A percentile compares a stretch with the other conserved stretches of the same genome.
These are phyloP conservation scores for Drosophila lacertosa DNA, from an alignment of 1,140 invertebrate species.

Conservation along the genomic window DNA sequence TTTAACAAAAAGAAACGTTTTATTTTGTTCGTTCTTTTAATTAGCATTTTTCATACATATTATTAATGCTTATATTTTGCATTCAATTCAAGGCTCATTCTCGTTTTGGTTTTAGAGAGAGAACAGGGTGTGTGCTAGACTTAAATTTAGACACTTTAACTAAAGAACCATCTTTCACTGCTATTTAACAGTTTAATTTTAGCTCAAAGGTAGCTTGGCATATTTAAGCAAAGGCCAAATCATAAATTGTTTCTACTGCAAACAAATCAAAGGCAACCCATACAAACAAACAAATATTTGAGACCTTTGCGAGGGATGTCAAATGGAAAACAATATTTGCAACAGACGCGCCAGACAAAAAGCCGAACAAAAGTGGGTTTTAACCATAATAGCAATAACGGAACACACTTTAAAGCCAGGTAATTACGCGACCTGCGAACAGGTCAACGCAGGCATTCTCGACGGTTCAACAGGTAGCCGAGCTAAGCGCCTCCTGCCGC, in stretches of 20 bases:
- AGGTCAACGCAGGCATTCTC: constrained; percentile 41
- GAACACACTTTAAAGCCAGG: constrained; percentile 42
- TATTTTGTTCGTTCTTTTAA: too few relatives aligned
- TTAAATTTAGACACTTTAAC: neutral
- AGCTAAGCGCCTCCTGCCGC: constrained; percentile 28
- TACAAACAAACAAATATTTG: constrained; percentile 1
- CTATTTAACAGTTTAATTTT: neutral
- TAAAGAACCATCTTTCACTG: neutral
- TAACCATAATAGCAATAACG: constrained; percentile 6
- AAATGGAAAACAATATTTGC: constrained; percentile 39
- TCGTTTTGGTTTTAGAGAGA: too few relatives aligned
- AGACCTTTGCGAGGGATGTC: constrained; percentile 27
- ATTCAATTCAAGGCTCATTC: too few relatives aligned
- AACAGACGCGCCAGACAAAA: neutral
- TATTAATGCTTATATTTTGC: too few relatives aligned
- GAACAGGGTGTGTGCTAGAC: neutral
- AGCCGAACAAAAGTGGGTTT: constrained; percentile 16
- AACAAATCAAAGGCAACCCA: constrained; percentile 9
- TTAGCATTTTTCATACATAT: too few relatives aligned
- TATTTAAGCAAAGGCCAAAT: constrained; percentile 51
- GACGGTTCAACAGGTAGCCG: constrained; percentile 43
- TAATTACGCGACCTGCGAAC: constrained; percentile 60
- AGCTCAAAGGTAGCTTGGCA: neutral
- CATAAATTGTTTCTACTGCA: constrained; percentile 45
- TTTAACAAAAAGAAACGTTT: too few relatives aligned